A percentile compares a stretch with the other conserved stretches of the same genome.
phyloP scores from a whole-genome alignment of 2,888 invertebrate genomes.

The Slavum lentiscoides region DNA sequence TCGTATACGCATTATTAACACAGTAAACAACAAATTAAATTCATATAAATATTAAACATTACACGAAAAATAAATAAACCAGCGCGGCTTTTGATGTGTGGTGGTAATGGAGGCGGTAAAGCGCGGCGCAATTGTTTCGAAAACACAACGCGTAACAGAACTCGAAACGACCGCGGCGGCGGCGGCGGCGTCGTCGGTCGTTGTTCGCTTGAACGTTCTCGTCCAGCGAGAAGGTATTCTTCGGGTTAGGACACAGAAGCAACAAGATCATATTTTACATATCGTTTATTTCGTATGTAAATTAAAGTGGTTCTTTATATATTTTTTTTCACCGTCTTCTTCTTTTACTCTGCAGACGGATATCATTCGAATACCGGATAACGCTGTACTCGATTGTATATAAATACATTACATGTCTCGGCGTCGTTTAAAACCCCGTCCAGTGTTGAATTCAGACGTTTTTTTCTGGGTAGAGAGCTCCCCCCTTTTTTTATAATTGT shows the following conservation, averaged over 20 bases:
- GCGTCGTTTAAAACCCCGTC: slow-evolving; percentile 39
- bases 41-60: background rate
- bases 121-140: slow-evolving; percentile 21
- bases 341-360: background rate
- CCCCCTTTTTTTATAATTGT: too few relatives aligned
- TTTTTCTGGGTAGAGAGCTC: too few relatives aligned
- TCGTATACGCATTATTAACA: background rate
- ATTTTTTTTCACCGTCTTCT: background rate
- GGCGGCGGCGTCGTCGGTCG: too few relatives aligned
- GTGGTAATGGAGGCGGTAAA: too few relatives aligned
- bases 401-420: background rate
- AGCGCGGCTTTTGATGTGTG: background rate
- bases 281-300: slow-evolving; percentile 50
- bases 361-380: slow-evolving; percentile 40
- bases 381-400: background rate
- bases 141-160: background rate
- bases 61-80: slow-evolving; percentile 1
- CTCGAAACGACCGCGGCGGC: background rate
- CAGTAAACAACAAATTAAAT: background rate
- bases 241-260: slow-evolving; percentile 40
- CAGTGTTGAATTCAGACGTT: background rate
- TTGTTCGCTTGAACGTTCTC: background rate
- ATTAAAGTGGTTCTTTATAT: slow-evolving; percentile 38
- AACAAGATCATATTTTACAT: slow-evolving; percentile 49
- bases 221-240: background rate